Base-by-base conservation (phyloP, 92 coral and sea anemone species). In the Siderastrea radians region DNA sequence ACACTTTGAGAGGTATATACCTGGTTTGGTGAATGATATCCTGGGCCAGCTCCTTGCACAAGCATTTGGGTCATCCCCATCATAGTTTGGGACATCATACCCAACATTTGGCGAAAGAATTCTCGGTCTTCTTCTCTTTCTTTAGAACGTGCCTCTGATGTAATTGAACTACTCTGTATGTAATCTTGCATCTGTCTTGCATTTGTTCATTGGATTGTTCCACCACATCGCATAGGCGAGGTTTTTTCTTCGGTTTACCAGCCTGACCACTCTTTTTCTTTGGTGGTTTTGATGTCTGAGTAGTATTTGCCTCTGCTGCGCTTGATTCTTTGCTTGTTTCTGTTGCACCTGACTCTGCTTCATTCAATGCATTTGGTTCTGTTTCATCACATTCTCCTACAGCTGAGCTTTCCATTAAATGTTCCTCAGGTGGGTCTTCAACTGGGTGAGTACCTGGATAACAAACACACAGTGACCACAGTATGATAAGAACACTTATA, bases 241-340 rank as follows among this genome's bases (percentile, higher is more conserved):
- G n/a, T 68, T 76, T 69, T 86, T 85, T 53, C 82, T 78, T 86
- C 47, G 90, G 84, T 16, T 59, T 48, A 59, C 66, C 84, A 76
- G 80, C 9, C 80, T 53, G 57, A 70, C 90, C 90, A 70, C 85
- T 69, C 51, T 79, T 78, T 86, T 45, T 78, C 80, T 86, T 86
- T 86, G 85, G 85, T 86, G 90, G n/a, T 86, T 78, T 86, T 86
- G 90, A 77, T 78, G 90, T 67, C 84, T 78, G 90, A 68, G 79
- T 78, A 86, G 60, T 70, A 54, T 86, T 67, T 68, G 59, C 83
- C n/a, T 85, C 80, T 75, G 52, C 72, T 85, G 89, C 76, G 76
- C 54, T 75, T 70, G 87, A 72, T 83, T 73, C 72, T 85, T 70
- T 57, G 50, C 50, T 75, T 75, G 72, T 85, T 75, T 85, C 68